Evolutionary conservation across 1,140 invertebrate genomes (phyloP), one percentile per base, ranked within the genome.

Genomic region (Lamellibrachia luymesi): DNA sequence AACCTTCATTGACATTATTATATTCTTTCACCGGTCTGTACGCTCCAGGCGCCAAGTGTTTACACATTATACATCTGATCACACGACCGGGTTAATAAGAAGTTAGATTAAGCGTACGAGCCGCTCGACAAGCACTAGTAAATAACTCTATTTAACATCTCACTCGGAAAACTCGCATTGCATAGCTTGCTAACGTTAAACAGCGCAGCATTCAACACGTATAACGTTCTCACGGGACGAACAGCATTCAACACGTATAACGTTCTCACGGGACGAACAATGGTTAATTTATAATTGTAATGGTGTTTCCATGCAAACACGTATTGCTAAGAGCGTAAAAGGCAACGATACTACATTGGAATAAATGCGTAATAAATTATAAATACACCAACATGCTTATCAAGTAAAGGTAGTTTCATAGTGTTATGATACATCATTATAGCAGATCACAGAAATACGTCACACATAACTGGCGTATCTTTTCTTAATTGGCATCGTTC

Each of bases 381-480:
- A 80, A 80, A 80, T 80, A 80, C 17, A 80, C 25, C 13, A 8
- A 56, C 17, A 56, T 56, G 17, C 17, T 0, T 56, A 56, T 80
- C 7, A 80, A 80, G 64, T 80, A 80, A 80, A 10, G 5, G 64
- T 22, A 80, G 2, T 8, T 80, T 80, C 64, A 38, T 38, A 80
- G 64, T 80, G 64, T 80, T 80, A 17, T 80, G 64, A 80, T 80
- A 80, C 25, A 80, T 80, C 64, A 22, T 80, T 80, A 80, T 80
- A 80, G 64, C 64, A 80, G 64, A 80, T 80, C 64, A 80, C 64
- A 80, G 64, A 80, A 80, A 80, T 80, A 80, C 64, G 64, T 80
- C 64, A 22, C 13, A 80, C 64, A 80, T 17, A 80, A 22, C 13
- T 22, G 2, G 2, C 64, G 13, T 4, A 22, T 2, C 25, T 80